Evolutionary conservation across 2,797 vertebrate genomes (phyloP).

Genomic region (Myiothlypis coronata): DNA sequence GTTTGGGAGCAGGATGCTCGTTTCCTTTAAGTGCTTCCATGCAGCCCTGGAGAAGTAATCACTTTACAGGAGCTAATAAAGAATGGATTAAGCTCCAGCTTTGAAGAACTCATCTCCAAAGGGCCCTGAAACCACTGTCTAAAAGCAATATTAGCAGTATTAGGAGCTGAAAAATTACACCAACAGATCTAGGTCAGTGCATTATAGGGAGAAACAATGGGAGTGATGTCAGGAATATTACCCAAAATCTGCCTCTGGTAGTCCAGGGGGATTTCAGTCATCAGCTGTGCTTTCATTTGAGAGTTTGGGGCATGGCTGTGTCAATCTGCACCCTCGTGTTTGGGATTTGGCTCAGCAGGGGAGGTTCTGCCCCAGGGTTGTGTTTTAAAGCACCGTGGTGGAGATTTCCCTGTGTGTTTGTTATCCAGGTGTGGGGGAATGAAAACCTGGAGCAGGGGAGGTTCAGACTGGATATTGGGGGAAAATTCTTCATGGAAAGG

Average conservation of each 20-base stretch:
- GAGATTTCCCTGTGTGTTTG: not conserved
- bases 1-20: slow-evolving; percentile 40
- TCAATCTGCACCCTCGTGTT: not conserved
- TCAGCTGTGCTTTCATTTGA: not conserved
- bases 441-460: not conserved
- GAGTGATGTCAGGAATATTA: slow-evolving; percentile 30
- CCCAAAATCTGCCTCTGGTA: not conserved
- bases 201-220: slow-evolving; percentile 39
- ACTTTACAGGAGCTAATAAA: slow-evolving; percentile 74
- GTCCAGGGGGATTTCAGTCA: not conserved
- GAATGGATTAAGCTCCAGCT: slow-evolving; percentile 73
- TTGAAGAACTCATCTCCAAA: slow-evolving; percentile 74
- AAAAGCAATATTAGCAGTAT: slow-evolving; percentile 64
- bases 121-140: slow-evolving; percentile 60
- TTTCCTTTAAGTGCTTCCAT: slow-evolving; percentile 55
- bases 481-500: not conserved
- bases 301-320: not conserved
- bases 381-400: not conserved
- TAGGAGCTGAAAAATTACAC: slow-evolving; percentile 65
- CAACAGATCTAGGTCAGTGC: slow-evolving; percentile 53
- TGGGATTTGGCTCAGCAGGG: not conserved
- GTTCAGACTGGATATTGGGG: fast-evolving
- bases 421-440: fast-evolving
- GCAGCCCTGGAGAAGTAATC: slow-evolving; percentile 71
- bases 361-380: not conserved